Base-by-base conservation (phyloP, 53 echinoderm and acorn worm species). In the Temnopleurus reevesii region DNA sequence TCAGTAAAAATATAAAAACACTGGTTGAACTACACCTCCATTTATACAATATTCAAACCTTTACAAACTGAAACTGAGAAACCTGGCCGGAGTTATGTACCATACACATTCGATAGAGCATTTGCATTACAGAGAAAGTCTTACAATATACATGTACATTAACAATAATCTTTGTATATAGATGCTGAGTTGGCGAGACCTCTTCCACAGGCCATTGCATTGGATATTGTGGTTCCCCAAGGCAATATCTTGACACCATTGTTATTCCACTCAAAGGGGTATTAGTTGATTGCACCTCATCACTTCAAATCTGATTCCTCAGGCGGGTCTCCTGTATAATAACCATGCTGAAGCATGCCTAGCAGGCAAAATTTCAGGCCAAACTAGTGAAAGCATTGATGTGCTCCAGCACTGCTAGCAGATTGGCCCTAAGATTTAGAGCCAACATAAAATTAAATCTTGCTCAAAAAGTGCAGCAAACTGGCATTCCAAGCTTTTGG, bases 291-390 rank as follows among this genome's bases (percentile, higher is more conserved):
- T 38, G 71, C 71, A 71, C 41, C 8, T 21, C n/a, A 41, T 71
- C 71, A 71, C 36, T 71, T 71, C 71, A 71, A 63, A n/a, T 71
- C 71, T 71, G 71, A 41, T 38, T 43, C 41, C 41, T 71, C 21
- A n/a, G 30, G n/a, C 21, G 8, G 7, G 36, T 71, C 71, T 71
- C 71, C 71, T 71, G 71, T 71, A 71, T 71, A 19, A 41, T n/a
- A 63, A 13, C 34, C 71, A 41, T 71, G 71, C 71, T 38, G 71
- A 71, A 71, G 71, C 71, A 21, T 9, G n/a, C 41, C n/a, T 3
- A 23, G 41, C 34, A 41, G 41, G 71, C 71, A 21, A 8, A 8
- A 8, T 21, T 2, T 41, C 71, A 21, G 18, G 41, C 21, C 71
- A 71, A 60, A 8, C 10, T 8, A 5, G 19, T n/a, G 10, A 41